Evolutionary conservation across 2,888 invertebrate genomes (phyloP).

Genomic region (Rugalucina vietnamica): DNA sequence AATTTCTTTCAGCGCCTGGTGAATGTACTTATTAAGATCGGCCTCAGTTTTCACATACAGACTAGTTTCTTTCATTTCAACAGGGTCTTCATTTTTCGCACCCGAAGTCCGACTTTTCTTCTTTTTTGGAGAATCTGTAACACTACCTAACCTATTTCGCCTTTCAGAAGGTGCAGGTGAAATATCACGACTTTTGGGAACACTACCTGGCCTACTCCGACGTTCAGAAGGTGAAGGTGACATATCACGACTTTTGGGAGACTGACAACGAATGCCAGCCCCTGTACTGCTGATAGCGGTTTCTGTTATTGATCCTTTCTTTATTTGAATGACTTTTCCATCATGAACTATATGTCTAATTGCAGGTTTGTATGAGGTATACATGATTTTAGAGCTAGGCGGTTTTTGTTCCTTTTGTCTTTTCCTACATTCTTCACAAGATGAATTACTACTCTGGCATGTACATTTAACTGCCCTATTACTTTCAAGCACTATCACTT

Average conservation of each 20-base stretch:
- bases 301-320: constrained; percentile 54
- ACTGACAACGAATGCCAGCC: not conserved
- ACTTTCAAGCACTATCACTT: not conserved
- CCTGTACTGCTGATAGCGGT: constrained; percentile 6
- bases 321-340: constrained; percentile 60
- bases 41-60: constrained; percentile 5
- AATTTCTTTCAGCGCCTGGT: constrained; percentile 45
- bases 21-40: constrained; percentile 54
- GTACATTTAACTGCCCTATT: not conserved
- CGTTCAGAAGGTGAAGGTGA: not conserved
- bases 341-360: constrained; percentile 55
- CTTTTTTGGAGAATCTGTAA: not conserved
- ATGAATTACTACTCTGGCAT: not conserved
- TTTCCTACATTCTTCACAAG: constrained; percentile 1
- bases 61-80: not conserved
- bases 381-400: not conserved
- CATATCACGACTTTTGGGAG: not conserved
- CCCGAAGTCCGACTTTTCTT: not conserved
- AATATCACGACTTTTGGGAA: not conserved
- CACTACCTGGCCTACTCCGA: too few relatives aligned
- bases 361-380: not conserved
- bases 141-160: not conserved
- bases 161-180: not conserved
- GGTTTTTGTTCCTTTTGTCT: not conserved
- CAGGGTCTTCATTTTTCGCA: not conserved